These are phyloP conservation scores for Motacilla alba DNA, from an alignment of 2,113 vertebrate genomes.

Conservation along the genomic window DNA sequence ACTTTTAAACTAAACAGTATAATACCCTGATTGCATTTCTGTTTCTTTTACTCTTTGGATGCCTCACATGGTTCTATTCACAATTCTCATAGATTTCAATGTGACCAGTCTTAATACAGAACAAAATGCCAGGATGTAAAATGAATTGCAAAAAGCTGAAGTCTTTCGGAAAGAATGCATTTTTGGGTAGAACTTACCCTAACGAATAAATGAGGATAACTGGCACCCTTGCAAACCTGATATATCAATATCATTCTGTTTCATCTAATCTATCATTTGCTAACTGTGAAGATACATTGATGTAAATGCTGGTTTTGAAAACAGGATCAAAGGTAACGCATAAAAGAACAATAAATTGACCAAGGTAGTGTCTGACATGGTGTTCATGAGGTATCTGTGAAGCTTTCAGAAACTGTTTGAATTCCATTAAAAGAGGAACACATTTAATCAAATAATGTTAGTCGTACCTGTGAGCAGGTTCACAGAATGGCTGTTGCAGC, in stretches of 20 bases:
- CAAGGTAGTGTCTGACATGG: neutral
- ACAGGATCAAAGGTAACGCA: neutral
- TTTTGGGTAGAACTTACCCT: neutral
- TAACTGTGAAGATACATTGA: neutral
- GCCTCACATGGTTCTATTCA: neutral
- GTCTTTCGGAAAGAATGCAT: neutral
- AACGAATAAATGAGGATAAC: neutral
- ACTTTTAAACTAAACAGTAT: neutral
- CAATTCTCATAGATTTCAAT: neutral
- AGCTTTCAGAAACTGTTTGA: neutral
- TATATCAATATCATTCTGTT: neutral
- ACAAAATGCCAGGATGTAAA: neutral
- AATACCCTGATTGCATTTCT: neutral
- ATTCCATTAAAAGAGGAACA: neutral
- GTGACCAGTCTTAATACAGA: neutral
- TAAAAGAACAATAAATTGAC: conserved; percentile 1
- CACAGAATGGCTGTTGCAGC: neutral
- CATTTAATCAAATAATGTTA: neutral
- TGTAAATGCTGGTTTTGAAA: neutral
- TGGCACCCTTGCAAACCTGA: neutral
- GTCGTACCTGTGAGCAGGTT: neutral
- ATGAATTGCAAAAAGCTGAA: neutral
- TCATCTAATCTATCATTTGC: neutral
- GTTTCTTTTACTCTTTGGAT: neutral
- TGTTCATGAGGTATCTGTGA: neutral